A percentile compares a stretch with the other conserved stretches of the same genome.
phyloP scores from a whole-genome alignment of 2,888 invertebrate genomes.

The Perdita meconis region DNA sequence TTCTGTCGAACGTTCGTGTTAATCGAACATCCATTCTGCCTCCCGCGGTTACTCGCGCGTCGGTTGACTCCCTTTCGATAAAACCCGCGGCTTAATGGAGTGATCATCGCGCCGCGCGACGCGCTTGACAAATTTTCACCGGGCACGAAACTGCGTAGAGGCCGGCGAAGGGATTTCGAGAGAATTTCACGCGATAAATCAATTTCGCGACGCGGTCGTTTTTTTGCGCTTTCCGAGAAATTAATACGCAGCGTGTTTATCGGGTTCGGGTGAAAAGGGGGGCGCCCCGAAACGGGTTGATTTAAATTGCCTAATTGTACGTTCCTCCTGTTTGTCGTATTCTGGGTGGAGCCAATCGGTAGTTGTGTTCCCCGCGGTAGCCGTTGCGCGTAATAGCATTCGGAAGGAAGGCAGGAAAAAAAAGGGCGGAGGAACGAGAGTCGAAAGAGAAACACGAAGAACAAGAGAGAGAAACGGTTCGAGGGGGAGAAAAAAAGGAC shows the following conservation, averaged over 20 bases:
- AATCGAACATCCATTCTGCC: conserved; percentile 29
- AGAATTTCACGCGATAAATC: conserved; percentile 4
- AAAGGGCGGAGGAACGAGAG: conserved; percentile 41
- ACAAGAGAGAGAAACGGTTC: conserved; percentile 13
- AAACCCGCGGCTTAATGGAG: conserved; percentile 4
- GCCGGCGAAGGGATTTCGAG: too few species aligned
- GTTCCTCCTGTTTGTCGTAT: conserved; percentile 64
- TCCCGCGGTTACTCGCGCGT: conserved; percentile 25
- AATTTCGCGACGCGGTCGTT: conserved; percentile 10
- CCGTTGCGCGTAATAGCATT: conserved; percentile 76
- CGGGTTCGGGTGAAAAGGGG: conserved; percentile 15
- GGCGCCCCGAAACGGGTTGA: conserved; percentile 59
- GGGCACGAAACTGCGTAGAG: not conserved
- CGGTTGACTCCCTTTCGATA: not conserved
- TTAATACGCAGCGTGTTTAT: conserved; percentile 38
- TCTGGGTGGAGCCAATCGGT: conserved; percentile 68
- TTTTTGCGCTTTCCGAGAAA: conserved; percentile 5
- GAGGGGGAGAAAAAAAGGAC: conserved; percentile 29
- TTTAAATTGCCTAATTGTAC: conserved; percentile 72
- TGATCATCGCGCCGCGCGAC: not conserved
- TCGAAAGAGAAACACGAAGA: conserved; percentile 26
- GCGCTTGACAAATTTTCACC: conserved; percentile 2
- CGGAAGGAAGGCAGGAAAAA: conserved; percentile 60
- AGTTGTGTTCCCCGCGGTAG: conserved; percentile 77
- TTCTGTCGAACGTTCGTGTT: conserved; percentile 34